phyloP scores from a whole-genome alignment of 2,888 invertebrate genomes.

The Drosophila mettleri region DNA sequence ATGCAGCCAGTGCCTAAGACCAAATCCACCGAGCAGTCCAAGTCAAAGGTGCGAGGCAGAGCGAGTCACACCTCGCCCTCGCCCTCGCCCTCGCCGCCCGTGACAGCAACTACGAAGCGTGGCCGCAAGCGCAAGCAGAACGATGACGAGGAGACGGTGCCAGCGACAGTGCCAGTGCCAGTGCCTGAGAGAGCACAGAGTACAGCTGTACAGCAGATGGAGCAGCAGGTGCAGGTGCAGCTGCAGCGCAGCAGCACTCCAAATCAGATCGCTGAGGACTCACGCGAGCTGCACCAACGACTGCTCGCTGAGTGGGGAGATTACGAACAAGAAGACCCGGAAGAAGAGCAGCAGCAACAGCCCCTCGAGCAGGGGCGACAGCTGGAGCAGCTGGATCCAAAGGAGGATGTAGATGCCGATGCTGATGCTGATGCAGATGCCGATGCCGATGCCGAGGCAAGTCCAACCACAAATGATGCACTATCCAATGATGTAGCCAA shows the following conservation, averaged over 20 bases:
- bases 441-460: background rate
- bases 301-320: constrained; percentile 93
- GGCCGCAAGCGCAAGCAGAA: background rate
- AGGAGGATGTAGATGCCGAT: background rate
- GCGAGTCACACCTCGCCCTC: background rate
- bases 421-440: too few species aligned
- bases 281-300: constrained; percentile 88
- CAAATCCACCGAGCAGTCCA: background rate
- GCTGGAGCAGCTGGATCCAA: background rate
- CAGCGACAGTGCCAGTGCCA: background rate
- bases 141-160: background rate
- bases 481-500: background rate
- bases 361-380: background rate
- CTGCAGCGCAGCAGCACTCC: background rate
- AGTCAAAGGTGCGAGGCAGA: background rate
- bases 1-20: background rate
- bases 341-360: background rate
- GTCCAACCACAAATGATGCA: constrained; percentile 2
- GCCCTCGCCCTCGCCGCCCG: background rate
- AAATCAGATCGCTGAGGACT: constrained; percentile 1
- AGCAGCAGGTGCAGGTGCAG: background rate
- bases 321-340: constrained; percentile 80
- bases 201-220: too few species aligned
- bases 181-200: background rate
- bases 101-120: background rate